Evolutionary conservation across 2,113 vertebrate genomes (phyloP), one percentile per base, ranked within the genome.

Genomic region (Meriones unguiculatus): DNA sequence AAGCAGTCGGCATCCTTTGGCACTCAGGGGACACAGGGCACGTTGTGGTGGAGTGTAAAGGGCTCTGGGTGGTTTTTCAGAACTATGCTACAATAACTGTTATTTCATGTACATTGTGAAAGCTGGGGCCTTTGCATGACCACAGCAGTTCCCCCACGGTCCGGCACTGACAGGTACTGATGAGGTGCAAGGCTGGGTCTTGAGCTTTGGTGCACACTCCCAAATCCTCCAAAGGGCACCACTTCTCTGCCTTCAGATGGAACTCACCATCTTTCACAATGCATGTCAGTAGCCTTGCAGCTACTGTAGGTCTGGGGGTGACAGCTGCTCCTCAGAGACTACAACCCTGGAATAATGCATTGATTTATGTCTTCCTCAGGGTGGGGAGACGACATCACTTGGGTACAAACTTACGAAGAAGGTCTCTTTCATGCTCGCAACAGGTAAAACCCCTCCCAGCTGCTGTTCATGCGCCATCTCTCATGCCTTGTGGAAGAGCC

Each of bases 351-450:
- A 13, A 67, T 70, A 87, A 87, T 35, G 13, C 5, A 69, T 4
- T 82, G 22, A 92, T 64, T 38, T 20, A 80, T 97, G 69, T 96
- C 2, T 97, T 17, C 85, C 98, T 77, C 93, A 99, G 99, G 99
- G 25, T 99, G 99, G 99, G 99, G 99, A 38, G 97, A 98, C 96
- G 97, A 98, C 52, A 99, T 99, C 84, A 98, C 70, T 0, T 99
- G 99, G 99, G 98, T 98, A 25, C 97, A 99, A 97, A 99, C 98
- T 59, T 99, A 99, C 46, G 99, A 99, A 95, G 99, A 99, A 84
- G 99, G 98, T 17, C 98, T 99, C 92, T 96, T 97, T 76, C 98
- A 98, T 96, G 98, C 98, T 38, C 97, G 95, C 54, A 97, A 98
- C 96, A 99, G 98, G 99, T 99, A 99, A 98, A 95, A 89, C 35